Evolutionary conservation across 2,888 invertebrate genomes (phyloP), one percentile per base, ranked within the genome.

Genomic region (Sesia apiformis): DNA sequence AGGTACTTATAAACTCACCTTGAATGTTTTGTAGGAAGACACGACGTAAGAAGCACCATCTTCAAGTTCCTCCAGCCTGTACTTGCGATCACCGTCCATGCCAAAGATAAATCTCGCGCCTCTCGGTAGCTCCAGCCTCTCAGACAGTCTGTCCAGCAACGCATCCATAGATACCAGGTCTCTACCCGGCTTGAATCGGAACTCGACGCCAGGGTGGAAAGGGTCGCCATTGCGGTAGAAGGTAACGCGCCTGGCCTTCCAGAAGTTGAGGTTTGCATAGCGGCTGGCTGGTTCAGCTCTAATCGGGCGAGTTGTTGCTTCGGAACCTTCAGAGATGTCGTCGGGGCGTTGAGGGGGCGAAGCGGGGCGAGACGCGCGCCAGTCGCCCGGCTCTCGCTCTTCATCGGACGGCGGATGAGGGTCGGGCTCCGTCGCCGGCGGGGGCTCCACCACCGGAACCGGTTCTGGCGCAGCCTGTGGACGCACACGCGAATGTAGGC

Each of bases 191-290:
- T 96, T 95, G 74, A 98, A 96, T 46, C 92, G 87, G 61, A 95
- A 94, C 79, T 96, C 97, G 43, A 97, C 93, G 0, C 97, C 97
- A 8, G 96, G 96, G 74, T 95, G 97, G 75, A 96, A 96, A 0
- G 96, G 95, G 76, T 98, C 97, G 3, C 98, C 98, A 91, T 98
- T 98, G 76, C 96, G 93, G 86, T 95, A 98, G 83, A 98, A 97
- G 1, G 95, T 94, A 56, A 97, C 95, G 53, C 96, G 90, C 57
- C 96, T 90, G 0, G 96, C 96, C 69, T 95, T 93, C 96, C 96
- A 97, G 75, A 95, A 96, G 61, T 95, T 95, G 53, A 96, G 91
- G 78, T 96, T 95, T 61, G 93, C 93, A 81, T 95, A 96, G 67
- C 93, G 87, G 76, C 92, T 91, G 56, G 90, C 74, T 65, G 92